A percentile compares a stretch with the other conserved stretches of the same genome.
Conservation (phyloP, 2,113 vertebrate genomes). For the Limanda limanda region DNA sequence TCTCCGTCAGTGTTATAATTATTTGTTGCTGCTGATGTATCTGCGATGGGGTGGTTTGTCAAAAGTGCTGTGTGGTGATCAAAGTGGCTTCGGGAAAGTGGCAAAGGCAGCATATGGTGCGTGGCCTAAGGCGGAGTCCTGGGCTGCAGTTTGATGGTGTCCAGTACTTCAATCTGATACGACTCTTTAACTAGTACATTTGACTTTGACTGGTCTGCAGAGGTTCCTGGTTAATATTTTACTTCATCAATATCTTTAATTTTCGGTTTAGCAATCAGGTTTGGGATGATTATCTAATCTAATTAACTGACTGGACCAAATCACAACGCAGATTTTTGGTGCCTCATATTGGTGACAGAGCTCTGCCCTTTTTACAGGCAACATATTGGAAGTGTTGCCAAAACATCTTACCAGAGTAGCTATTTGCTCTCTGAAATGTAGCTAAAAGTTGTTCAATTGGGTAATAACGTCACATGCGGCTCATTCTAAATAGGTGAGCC, state of each 20-base stretch:
- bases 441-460: too few relatives aligned
- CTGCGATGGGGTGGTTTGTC: constrained; percentile 18
- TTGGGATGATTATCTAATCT: neutral
- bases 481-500: too few relatives aligned
- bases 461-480: too few relatives aligned
- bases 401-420: too few relatives aligned
- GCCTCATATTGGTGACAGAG: too few relatives aligned
- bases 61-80: constrained; percentile 8
- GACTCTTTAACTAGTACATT: neutral
- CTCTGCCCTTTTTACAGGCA: too few relatives aligned
- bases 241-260: neutral
- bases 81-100: constrained; percentile 34
- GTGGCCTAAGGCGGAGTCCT: constrained; percentile 24
- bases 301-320: too few relatives aligned
- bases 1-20: constrained; percentile 42
- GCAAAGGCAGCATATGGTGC: constrained; percentile 9
- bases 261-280: neutral
- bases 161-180: constrained; percentile 14
- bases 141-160: constrained; percentile 16
- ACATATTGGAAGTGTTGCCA: too few relatives aligned
- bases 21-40: constrained; percentile 41
- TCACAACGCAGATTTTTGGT: too few relatives aligned
- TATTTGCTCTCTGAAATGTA: too few relatives aligned
- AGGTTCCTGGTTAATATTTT: neutral
- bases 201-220: neutral